phyloP scores from a whole-genome alignment of 2,113 vertebrate species.

The Onychorhynchus coronatus region DNA sequence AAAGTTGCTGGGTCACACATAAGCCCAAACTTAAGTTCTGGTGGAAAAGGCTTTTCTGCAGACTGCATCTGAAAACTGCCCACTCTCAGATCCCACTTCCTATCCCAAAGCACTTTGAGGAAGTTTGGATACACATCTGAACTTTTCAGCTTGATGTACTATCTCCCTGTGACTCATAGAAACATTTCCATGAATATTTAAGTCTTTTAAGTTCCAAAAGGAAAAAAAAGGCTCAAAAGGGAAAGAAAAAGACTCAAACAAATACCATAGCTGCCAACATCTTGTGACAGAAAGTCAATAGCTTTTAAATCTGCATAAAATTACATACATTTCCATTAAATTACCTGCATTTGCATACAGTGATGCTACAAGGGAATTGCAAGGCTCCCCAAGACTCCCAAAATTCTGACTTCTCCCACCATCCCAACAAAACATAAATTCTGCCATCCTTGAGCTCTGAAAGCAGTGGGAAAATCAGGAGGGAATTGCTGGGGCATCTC shows the following conservation, averaged over 20 bases:
- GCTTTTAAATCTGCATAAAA: constrained; percentile 69
- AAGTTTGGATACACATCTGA: constrained; percentile 46
- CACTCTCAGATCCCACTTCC: constrained; percentile 14
- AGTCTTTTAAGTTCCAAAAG: constrained; percentile 54
- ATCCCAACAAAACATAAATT: neutral
- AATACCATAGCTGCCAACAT: constrained; percentile 69
- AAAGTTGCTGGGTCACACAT: neutral
- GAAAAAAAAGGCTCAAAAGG: constrained; percentile 48
- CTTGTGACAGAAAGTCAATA: constrained; percentile 69
- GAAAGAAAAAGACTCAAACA: constrained; percentile 62
- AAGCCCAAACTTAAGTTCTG: neutral
- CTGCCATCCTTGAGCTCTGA: neutral
- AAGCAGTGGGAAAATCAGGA: neutral
- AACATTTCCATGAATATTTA: constrained; percentile 62
- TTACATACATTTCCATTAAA: constrained; percentile 69
- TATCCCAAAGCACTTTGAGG: constrained; percentile 47
- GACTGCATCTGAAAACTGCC: constrained; percentile 13
- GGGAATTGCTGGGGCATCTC: neutral
- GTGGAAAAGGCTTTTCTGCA: neutral
- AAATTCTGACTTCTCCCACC: neutral
- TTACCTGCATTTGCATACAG: constrained; percentile 62
- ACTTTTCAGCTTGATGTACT: constrained; percentile 49
- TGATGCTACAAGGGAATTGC: constrained; percentile 35
- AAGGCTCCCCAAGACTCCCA: constrained; percentile 23
- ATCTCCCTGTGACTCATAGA: constrained; percentile 58